Evolutionary conservation across 1,140 invertebrate species (phyloP).

Genomic region (Pygmarrhopalites habei): DNA sequence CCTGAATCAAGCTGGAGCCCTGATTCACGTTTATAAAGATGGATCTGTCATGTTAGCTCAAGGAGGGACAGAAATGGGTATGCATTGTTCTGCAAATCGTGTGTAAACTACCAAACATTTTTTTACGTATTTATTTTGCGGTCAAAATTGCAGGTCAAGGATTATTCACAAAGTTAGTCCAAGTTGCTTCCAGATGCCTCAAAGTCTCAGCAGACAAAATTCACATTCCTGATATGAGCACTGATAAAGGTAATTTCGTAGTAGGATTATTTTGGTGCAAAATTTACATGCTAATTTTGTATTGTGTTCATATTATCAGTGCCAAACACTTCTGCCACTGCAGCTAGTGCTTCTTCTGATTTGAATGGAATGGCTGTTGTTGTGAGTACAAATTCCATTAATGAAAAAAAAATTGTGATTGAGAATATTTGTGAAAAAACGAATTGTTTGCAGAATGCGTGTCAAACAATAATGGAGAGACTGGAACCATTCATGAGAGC

Average conservation of each 20-base stretch:
- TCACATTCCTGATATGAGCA: slow-evolving; percentile 79
- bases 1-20: slow-evolving; percentile 81
- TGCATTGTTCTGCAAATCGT: too few relatives aligned
- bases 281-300: too few relatives aligned
- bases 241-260: too few relatives aligned
- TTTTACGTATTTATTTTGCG: too few relatives aligned
- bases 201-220: slow-evolving; percentile 68
- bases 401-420: too few relatives aligned
- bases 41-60: slow-evolving; percentile 87
- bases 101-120: too few relatives aligned
- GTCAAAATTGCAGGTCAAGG: slow-evolving; percentile 57
- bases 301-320: too few relatives aligned
- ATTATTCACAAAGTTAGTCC: slow-evolving; percentile 89
- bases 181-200: slow-evolving; percentile 68
- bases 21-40: slow-evolving; percentile 83
- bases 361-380: slow-evolving; percentile 90
- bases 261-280: too few relatives aligned
- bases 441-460: slow-evolving; percentile 62
- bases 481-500: slow-evolving; percentile 67
- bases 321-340: slow-evolving; percentile 86
- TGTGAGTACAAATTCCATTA: too few relatives aligned
- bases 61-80: slow-evolving; percentile 82
- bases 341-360: slow-evolving; percentile 85
- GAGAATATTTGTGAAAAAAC: too few relatives aligned
- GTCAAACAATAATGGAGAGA: slow-evolving; percentile 64